These are phyloP conservation scores for Leucophora obtusa DNA, from an alignment of 2,888 invertebrate genomes.

Conservation along the genomic window DNA sequence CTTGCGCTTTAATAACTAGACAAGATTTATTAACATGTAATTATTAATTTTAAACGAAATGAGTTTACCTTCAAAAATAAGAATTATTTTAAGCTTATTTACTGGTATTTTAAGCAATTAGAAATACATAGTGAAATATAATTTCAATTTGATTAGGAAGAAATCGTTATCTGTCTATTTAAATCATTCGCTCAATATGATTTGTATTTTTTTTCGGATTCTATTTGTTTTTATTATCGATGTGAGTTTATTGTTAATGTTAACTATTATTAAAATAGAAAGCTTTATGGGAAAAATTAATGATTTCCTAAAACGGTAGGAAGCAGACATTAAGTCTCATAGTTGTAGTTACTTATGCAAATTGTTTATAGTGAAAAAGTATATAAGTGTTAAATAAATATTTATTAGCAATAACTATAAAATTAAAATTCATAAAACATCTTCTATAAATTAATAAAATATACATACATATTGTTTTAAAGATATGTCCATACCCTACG, in stretches of 20 bases:
- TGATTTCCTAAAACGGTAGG: conserved; percentile 64
- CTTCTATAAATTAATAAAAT: neutral
- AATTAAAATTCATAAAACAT: conserved; percentile 1
- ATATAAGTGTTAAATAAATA: conserved; percentile 25
- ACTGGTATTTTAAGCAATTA: conserved; percentile 10
- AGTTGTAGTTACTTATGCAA: conserved; percentile 42
- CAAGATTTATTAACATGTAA: conserved; percentile 35
- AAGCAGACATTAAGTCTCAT: conserved; percentile 62
- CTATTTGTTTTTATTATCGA: neutral
- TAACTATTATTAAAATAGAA: conserved; percentile 12
- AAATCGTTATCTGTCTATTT: conserved; percentile 19
- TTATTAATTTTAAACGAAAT: conserved; percentile 38
- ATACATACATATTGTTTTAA: neutral
- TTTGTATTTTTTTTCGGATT: neutral
- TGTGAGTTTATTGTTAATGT: conserved; percentile 13
- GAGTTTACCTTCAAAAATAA: conserved; percentile 51
- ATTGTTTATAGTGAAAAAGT: conserved; percentile 8
- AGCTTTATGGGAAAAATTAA: conserved; percentile 59
- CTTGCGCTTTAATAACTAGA: conserved; percentile 2
- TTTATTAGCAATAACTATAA: conserved; percentile 25
- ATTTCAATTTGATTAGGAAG: conserved; percentile 29
- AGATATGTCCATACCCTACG: neutral
- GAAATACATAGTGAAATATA: neutral
- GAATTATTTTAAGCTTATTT: neutral
- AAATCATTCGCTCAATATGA: conserved; percentile 16